phyloP scores from a whole-genome alignment of 64 coral and sea anemone genomes.

The Porites lutea region DNA sequence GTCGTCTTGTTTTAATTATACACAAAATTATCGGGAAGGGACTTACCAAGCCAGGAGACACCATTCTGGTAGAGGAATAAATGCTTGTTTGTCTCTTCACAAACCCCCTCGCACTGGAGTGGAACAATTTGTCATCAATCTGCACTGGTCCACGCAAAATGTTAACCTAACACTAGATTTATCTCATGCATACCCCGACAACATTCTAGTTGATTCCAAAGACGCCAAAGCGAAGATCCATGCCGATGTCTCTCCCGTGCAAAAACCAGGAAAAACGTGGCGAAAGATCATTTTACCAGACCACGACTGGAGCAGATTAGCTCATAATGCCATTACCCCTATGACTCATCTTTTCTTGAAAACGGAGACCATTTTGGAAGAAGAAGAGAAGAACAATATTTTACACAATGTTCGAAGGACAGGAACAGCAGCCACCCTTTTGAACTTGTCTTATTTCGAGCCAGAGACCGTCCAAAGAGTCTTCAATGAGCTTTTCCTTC shows the following conservation, averaged over 20 bases:
- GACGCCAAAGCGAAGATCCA: constrained; percentile 60
- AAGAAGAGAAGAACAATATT: background rate
- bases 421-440: constrained; percentile 41
- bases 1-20: constrained; percentile 58
- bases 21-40: constrained; percentile 43
- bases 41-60: constrained; percentile 48
- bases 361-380: constrained; percentile 30
- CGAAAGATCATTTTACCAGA: constrained; percentile 23
- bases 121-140: constrained; percentile 53
- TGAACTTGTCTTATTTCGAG: constrained; percentile 47
- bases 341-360: constrained; percentile 67
- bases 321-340: background rate
- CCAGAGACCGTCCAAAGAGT: constrained; percentile 49
- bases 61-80: constrained; percentile 26
- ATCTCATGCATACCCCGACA: background rate
- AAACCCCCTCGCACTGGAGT: constrained; percentile 58
- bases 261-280: constrained; percentile 61
- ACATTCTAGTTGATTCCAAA: constrained; percentile 63
- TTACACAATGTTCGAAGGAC: constrained; percentile 5
- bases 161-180: constrained; percentile 44
- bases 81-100: constrained; percentile 56
- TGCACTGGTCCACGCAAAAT: constrained; percentile 65
- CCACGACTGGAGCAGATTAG: background rate
- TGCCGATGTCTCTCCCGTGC: constrained; percentile 51
- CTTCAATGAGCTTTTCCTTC: constrained; percentile 51